phyloP scores from a whole-genome alignment of 2,888 invertebrate genomes.

The Amphimallon solstitiale region DNA sequence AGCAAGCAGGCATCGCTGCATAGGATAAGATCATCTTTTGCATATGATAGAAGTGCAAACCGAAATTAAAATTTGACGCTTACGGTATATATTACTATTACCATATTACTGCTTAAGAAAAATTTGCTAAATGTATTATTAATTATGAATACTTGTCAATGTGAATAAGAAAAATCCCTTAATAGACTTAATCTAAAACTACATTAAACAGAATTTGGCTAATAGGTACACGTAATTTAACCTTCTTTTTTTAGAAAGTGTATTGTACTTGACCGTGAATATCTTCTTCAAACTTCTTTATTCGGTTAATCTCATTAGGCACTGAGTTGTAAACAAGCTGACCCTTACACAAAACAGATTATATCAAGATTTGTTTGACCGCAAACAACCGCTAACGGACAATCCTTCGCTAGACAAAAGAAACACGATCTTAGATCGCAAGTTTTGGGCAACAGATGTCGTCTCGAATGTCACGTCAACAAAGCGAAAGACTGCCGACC shows the following conservation, averaged over 20 bases:
- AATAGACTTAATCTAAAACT: too few species aligned
- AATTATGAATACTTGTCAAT: too few species aligned
- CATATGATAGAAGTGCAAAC: too few species aligned
- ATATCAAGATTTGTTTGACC: constrained; percentile 29
- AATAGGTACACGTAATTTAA: not conserved
- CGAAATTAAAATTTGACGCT: too few species aligned
- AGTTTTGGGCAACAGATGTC: constrained; percentile 24
- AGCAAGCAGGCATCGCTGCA: too few species aligned
- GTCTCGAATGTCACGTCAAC: constrained; percentile 17
- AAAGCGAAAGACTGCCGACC: constrained; percentile 4
- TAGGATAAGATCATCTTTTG: too few species aligned
- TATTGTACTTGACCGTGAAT: constrained; percentile 10
- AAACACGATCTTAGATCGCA: constrained; percentile 31
- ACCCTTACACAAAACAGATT: constrained; percentile 16
- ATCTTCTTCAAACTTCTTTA: not conserved
- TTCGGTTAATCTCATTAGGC: constrained; percentile 18
- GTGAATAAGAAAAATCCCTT: too few species aligned
- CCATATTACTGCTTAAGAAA: too few species aligned
- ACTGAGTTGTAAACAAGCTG: constrained; percentile 29
- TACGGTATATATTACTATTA: too few species aligned
- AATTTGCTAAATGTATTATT: too few species aligned
- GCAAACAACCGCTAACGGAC: constrained; percentile 24
- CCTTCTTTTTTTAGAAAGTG: not conserved
- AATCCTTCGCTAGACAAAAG: constrained; percentile 19
- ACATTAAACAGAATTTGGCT: too few species aligned